Base-by-base conservation (phyloP, 2,797 vertebrate species). In the Glossophaga mutica region DNA sequence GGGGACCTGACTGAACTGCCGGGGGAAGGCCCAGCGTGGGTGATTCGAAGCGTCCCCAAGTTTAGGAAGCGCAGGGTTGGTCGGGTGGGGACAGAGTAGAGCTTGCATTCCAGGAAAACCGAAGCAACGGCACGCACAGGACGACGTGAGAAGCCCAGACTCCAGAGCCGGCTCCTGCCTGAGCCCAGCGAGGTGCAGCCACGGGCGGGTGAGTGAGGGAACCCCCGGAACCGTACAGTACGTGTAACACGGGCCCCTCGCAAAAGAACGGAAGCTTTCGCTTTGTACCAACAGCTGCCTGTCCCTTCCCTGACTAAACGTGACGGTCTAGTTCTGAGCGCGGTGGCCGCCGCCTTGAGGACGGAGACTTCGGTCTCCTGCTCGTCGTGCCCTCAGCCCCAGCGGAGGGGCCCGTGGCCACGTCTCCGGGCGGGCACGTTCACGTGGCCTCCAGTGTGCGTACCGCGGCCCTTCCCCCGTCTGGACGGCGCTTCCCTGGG, bases 321-420 rank as follows among this genome's bases (percentile, higher is more conserved):
- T 6, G 2, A 24, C 1, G 9, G 39, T n/a, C 32, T 0, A 0
- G 21, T 39, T 42, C 55, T 32, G 34, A 79, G 77, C 11, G 16
- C 1, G 26, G 16, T 1, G 26, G 9, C 16, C 10, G 48, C 14
- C 18, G 1, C 32, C 9, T 46, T 7, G 44, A 26, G 62, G n/a
- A 44, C 9, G 5, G 42, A 32, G 14, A 19, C 39, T 1, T 0
- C 14, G 44, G 52, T 1, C 14, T 16, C 18, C 3, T n/a, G n/a
- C 42, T 44, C 3, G 0, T 2, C 3, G 22, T 2, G 0, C 3
- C 29, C 24, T 71, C 2, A 4, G 12, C 15, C 5, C 9, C 29
- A 34, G 68, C 32, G 1, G 24, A 12, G 73, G 1, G 48, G 32
- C 48, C 5, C 3, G 34, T 0, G 1, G 50, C 4, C 22, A 5